Base-by-base conservation (phyloP, 2,797 vertebrate genomes). In the Sebastes matsubarae region DNA sequence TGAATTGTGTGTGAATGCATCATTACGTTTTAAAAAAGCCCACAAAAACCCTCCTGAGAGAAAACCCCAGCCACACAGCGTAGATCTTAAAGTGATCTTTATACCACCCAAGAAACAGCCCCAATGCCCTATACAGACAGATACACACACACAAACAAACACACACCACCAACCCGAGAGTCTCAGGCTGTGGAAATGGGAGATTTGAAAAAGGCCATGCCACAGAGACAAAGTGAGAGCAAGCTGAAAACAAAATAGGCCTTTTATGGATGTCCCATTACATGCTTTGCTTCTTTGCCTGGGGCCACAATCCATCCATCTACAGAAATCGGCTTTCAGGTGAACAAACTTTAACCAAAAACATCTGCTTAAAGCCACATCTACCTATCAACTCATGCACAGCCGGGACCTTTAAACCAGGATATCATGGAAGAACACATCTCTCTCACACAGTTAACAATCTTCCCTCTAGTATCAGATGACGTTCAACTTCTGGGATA, bases 401-500 rank as follows among this genome's bases (percentile, higher is more conserved):
- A 61, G 8, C 5, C 18, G 46, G 38, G 69, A 32, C 68, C 79
- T 79, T 70, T 42, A 78, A 80, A 82, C 18, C 29, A 13, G 42
- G 68, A 79, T 67, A 58, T 59, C 50, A 68, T 3, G 46, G n/a
- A 81, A 58, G 13, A 84, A 65, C 54, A 57, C 16, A 61, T 67
- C 9, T 61, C 42, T 50, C 32, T 71, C 75, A 78, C 61, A 60
- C 57, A 61, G 14, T 71, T 30, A 81, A 81, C 66, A 67, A 86
- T 80, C 68, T 65, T 30, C 72, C 54, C 34, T 36, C 30, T 24
- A 8, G 57, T 86, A 85, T 87, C 83, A 87, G 81, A 85, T 88
- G 54, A 61, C 76, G 61, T 80, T 65, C 38, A 79, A 68, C 78
- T 65, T 42, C 24, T 29, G 46, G 75, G 66, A 89, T 29, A 82